phyloP scores from a whole-genome alignment of 2,797 vertebrate genomes.

The Pampus argenteus region DNA sequence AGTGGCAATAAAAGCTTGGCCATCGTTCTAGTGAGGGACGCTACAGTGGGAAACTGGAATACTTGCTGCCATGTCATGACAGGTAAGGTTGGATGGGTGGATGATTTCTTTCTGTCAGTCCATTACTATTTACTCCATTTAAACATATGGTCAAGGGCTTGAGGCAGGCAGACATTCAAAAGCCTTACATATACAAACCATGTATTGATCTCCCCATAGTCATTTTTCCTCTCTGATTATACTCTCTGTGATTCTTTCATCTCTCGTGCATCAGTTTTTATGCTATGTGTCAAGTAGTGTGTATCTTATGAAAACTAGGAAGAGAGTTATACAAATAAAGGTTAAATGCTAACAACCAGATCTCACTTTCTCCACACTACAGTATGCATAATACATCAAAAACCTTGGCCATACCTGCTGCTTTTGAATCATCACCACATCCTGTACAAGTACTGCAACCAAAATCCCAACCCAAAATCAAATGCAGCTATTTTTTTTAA shows the following conservation, averaged over 20 bases:
- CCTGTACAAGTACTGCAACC: background rate
- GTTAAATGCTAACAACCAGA: background rate
- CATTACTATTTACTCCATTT: no score
- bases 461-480: background rate
- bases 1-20: no score
- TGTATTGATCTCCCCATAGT: background rate
- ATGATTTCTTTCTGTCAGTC: no score
- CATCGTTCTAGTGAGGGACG: no score
- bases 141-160: background rate
- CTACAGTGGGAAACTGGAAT: background rate
- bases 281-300: background rate
- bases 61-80: background rate
- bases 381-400: constrained; percentile 8
- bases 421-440: constrained; percentile 10
- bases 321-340: constrained; percentile 5
- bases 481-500: background rate
- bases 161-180: background rate
- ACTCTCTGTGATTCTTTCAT: constrained; percentile 15
- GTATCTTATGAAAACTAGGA: constrained; percentile 8
- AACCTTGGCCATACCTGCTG: background rate
- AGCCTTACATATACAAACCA: background rate
- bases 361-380: constrained; percentile 1
- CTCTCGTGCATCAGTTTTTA: constrained; percentile 17
- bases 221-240: constrained; percentile 1
- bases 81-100: no score